phyloP scores from a whole-genome alignment of 2,888 invertebrate species.

The Aricia artaxerxes region DNA sequence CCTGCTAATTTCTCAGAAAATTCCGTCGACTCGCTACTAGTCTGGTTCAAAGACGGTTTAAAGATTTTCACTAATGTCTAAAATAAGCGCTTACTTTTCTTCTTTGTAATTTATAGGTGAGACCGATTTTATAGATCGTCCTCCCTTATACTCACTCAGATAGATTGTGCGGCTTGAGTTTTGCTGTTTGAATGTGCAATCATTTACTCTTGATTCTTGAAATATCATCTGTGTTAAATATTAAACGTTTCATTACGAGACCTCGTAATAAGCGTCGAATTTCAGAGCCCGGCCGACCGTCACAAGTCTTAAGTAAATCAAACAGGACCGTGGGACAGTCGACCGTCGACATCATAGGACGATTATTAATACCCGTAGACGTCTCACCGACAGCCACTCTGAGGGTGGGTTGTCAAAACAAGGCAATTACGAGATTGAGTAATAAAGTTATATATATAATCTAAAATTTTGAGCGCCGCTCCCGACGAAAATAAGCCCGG shows the following conservation, averaged over 20 bases:
- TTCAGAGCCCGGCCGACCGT: background rate
- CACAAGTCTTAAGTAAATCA: constrained; percentile 32
- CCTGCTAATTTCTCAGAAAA: background rate
- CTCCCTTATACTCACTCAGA: background rate
- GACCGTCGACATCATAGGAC: constrained; percentile 64
- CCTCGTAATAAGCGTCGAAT: background rate
- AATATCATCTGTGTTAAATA: background rate
- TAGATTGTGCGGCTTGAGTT: background rate
- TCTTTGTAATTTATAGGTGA: background rate
- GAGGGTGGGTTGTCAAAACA: constrained; percentile 78
- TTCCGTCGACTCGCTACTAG: background rate
- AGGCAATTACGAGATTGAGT: constrained; percentile 75
- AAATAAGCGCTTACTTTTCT: background rate
- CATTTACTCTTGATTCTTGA: background rate
- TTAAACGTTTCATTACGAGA: background rate
- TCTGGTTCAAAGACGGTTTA: background rate
- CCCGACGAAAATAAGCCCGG: constrained; percentile 41
- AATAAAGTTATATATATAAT: constrained; percentile 73
- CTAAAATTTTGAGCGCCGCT: constrained; percentile 46
- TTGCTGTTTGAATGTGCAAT: background rate
- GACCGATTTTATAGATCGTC: background rate
- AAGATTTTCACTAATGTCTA: background rate
- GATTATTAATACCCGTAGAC: constrained; percentile 77
- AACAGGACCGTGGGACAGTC: constrained; percentile 56
- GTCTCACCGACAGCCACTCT: constrained; percentile 69